These are phyloP conservation scores for Crotalus horridus DNA, from an alignment of 2,113 vertebrate genomes.

Conservation along the genomic window DNA sequence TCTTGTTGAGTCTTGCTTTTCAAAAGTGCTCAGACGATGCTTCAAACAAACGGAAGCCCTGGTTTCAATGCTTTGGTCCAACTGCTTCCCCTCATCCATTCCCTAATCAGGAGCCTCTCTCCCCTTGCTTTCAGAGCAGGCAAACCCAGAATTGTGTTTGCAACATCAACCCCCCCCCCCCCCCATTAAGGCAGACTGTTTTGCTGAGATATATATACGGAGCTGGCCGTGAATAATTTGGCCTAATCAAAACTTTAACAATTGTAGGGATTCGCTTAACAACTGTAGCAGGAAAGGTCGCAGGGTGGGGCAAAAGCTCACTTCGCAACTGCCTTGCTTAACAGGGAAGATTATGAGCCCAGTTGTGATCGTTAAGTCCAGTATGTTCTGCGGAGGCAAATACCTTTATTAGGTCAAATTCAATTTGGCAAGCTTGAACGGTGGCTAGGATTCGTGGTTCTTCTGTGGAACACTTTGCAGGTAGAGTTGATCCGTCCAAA, in stretches of 20 bases:
- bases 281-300: too few relatives aligned
- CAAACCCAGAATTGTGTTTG: neutral
- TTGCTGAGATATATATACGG: neutral
- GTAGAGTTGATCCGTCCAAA: neutral
- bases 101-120: neutral
- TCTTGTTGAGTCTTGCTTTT: neutral
- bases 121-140: neutral
- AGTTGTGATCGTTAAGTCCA: too few relatives aligned
- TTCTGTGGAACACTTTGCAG: neutral
- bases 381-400: neutral
- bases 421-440: neutral
- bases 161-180: fast-evolving
- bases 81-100: neutral
- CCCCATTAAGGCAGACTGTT: neutral
- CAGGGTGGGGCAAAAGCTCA: too few relatives aligned
- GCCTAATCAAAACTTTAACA: too few relatives aligned
- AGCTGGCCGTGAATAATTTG: neutral
- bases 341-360: too few relatives aligned
- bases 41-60: neutral
- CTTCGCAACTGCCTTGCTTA: too few relatives aligned
- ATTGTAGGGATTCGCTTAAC: too few relatives aligned
- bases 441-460: neutral
- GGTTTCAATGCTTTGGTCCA: neutral
- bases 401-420: neutral
- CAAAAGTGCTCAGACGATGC: neutral